Evolutionary conservation across 2,113 vertebrate genomes (phyloP).

Genomic region (Apeltes quadracus): DNA sequence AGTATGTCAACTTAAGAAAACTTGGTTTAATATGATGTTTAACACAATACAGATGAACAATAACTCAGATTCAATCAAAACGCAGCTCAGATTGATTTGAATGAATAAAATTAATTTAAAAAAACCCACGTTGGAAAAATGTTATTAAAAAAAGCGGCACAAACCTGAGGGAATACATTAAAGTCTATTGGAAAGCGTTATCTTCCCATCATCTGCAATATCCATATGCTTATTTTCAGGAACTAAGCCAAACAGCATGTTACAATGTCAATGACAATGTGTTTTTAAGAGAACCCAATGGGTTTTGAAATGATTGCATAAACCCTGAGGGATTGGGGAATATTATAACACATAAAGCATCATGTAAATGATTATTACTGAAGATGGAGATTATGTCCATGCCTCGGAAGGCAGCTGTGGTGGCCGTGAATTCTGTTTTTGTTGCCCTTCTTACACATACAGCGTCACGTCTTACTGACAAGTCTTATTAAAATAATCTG

Average conservation of each 20-base stretch:
- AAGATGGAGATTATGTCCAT: neutral
- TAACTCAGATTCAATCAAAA: too few relatives aligned
- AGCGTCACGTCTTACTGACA: slow-evolving; percentile 13
- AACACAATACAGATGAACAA: slow-evolving; percentile 2
- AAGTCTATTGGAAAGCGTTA: slow-evolving; percentile 22
- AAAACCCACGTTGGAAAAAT: slow-evolving; percentile 2
- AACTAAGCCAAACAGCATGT: slow-evolving; percentile 15
- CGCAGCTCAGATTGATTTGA: too few relatives aligned
- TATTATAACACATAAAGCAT: neutral
- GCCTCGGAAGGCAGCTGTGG: neutral
- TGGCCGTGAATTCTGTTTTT: neutral
- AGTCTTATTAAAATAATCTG: slow-evolving; percentile 36
- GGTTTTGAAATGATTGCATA: slow-evolving; percentile 9
- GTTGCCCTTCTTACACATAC: neutral
- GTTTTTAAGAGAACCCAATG: slow-evolving; percentile 15
- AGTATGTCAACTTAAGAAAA: slow-evolving; percentile 7
- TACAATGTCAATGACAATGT: slow-evolving; percentile 11
- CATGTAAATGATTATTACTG: slow-evolving; percentile 1
- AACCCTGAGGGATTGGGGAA: neutral
- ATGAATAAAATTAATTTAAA: slow-evolving; percentile 4
- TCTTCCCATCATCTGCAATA: neutral
- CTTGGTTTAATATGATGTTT: slow-evolving; percentile 10
- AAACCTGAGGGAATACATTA: slow-evolving; percentile 10
- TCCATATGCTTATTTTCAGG: slow-evolving; percentile 18
- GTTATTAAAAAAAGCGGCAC: slow-evolving; percentile 22